Conservation (phyloP, 2,888 invertebrate genomes). For the Drosophila trichaetosa region DNA sequence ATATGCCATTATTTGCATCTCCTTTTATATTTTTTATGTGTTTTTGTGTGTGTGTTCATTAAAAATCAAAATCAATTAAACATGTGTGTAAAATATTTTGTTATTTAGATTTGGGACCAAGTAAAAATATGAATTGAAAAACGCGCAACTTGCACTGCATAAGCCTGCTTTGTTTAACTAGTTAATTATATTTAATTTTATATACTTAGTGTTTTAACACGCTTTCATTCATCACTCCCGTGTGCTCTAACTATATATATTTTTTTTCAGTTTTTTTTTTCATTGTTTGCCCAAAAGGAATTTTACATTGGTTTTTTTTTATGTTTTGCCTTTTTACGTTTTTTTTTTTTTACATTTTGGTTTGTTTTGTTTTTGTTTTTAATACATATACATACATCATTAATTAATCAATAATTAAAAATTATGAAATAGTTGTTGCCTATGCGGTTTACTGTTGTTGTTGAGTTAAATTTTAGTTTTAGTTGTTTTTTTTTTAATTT, state of each 20-base stretch:
- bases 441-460: constrained; percentile 22
- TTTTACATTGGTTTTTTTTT: constrained; percentile 55
- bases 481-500: constrained; percentile 18
- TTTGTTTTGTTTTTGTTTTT: constrained; percentile 37
- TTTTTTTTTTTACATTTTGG: constrained; percentile 14
- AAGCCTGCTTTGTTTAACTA: constrained; percentile 62
- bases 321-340: constrained; percentile 37
- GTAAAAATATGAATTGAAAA: constrained; percentile 42
- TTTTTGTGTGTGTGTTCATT: constrained; percentile 28
- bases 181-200: constrained; percentile 42
- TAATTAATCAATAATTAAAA: constrained; percentile 78
- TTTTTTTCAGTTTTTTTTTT: constrained; percentile 2
- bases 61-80: constrained; percentile 60
- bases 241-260: constrained; percentile 9
- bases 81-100: constrained; percentile 11
- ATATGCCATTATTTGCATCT: constrained; percentile 12
- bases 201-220: constrained; percentile 34
- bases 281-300: constrained; percentile 40
- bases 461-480: constrained; percentile 23
- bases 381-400: constrained; percentile 70
- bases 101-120: constrained; percentile 22
- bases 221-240: constrained; percentile 19
- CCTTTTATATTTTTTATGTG: background rate
- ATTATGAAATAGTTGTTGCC: constrained; percentile 63
- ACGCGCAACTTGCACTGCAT: constrained; percentile 68